phyloP scores from a whole-genome alignment of 2,113 vertebrate species.

The Alouatta palliata region DNA sequence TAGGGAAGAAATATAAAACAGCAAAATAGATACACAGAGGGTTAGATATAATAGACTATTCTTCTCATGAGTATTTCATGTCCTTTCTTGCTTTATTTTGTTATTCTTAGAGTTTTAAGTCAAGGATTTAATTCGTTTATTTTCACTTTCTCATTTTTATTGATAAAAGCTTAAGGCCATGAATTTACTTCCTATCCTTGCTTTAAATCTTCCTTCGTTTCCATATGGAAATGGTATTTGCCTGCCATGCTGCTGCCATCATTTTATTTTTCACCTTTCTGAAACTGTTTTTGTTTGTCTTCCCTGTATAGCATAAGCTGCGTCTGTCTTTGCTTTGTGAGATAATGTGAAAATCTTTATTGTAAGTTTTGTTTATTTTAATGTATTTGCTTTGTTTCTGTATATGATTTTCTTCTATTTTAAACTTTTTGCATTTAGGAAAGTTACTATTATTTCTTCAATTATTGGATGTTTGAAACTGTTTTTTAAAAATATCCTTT shows the following conservation, averaged over 20 bases:
- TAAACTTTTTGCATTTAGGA: neutral
- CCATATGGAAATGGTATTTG: neutral
- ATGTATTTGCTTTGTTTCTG: neutral
- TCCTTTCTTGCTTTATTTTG: neutral
- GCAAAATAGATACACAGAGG: neutral
- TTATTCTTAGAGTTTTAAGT: neutral
- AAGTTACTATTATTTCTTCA: neutral
- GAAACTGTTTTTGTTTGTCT: neutral
- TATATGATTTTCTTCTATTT: neutral
- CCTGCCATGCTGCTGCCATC: neutral
- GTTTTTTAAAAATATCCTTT: neutral
- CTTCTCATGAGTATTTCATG: neutral
- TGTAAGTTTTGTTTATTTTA: neutral
- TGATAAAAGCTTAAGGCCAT: neutral
- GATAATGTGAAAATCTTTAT: neutral
- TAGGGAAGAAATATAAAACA: neutral
- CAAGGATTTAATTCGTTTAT: neutral
- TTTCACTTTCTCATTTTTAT: constrained; percentile 19
- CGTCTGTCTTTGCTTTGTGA: neutral
- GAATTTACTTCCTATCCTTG: neutral
- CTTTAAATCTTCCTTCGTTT: neutral
- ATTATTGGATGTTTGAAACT: neutral
- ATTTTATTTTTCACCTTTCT: neutral
- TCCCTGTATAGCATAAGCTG: neutral
- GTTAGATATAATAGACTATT: neutral